Base-by-base conservation (phyloP, 2,797 vertebrate species). In the Molossus molossus region DNA sequence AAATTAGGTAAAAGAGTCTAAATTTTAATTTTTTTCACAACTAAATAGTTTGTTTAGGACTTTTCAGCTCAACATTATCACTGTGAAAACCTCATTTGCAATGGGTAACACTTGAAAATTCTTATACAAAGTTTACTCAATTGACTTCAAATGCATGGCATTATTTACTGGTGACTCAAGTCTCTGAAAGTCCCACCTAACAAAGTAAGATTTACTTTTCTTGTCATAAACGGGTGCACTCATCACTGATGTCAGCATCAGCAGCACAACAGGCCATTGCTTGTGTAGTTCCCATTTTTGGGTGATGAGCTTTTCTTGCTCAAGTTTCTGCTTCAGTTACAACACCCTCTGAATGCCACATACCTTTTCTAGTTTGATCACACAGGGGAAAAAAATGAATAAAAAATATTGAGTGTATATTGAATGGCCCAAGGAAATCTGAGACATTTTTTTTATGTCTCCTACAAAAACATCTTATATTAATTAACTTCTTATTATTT, bases 1-100 rank as follows among this genome's bases (percentile, higher is more conserved):
- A 96, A 90, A 92, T 92, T 91, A 92, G 33, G 23, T 65, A 84
- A 90, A 86, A 12, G 0, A 37, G 6, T 4, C 58, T 62, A 95
- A 92, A 89, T 87, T 86, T 96, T 84, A 57, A 57, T 50, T 84
- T 93, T 48, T 25, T 95, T 53, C 27, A 33, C 48, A 92, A 80
- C 29, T 37, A 48, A 45, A n/a, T 6, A 18, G 8, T 87, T 73
- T 75, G 81, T 87, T 69, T 20, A 79, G 15, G 15, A 85, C 18
- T 18, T 88, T 67, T 75, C 37, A 86, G 50, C 4, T 76, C 15
- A 83, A 33, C 9, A 37, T 1, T 33, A 37, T 21, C 13, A 4
- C 37, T 77, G 13, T 77, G 64, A 48, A 94, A 89, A 82, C 6
- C 12, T 77, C 18, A 69, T 50, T 91, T 95, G 14, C 29, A 91